Evolutionary conservation across 2,888 invertebrate genomes (phyloP).

Genomic region (Patella ulyssiponensis): DNA sequence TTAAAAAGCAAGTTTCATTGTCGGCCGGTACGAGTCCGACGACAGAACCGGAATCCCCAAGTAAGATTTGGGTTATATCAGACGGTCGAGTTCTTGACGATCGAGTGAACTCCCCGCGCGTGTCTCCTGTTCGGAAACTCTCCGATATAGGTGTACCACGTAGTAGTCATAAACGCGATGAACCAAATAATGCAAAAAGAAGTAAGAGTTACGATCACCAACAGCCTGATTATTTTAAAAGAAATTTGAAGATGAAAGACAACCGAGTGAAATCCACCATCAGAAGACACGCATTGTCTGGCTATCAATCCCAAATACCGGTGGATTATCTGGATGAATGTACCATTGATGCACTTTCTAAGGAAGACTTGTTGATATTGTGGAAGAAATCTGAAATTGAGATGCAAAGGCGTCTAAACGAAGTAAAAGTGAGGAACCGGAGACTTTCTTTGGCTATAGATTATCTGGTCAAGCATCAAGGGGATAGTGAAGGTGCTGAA

Average conservation of each 20-base stretch:
- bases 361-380: slow-evolving; percentile 82
- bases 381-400: slow-evolving; percentile 86
- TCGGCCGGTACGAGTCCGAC: slow-evolving; percentile 22
- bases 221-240: slow-evolving; percentile 41
- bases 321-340: slow-evolving; percentile 51
- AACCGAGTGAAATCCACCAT: slow-evolving; percentile 60
- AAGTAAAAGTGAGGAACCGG: slow-evolving; percentile 79
- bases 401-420: slow-evolving; percentile 80
- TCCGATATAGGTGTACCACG: slow-evolving; percentile 28
- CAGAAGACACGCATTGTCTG: slow-evolving; percentile 56
- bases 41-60: slow-evolving; percentile 26
- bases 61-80: slow-evolving; percentile 28
- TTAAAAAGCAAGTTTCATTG: not conserved
- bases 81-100: slow-evolving; percentile 9
- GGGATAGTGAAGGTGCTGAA: slow-evolving; percentile 21
- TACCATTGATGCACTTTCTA: slow-evolving; percentile 76
- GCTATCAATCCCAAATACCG: slow-evolving; percentile 44
- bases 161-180: not conserved
- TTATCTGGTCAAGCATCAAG: slow-evolving; percentile 33
- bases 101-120: not conserved
- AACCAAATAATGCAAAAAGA: slow-evolving; percentile 17
- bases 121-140: slow-evolving; percentile 15
- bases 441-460: slow-evolving; percentile 40
- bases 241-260: slow-evolving; percentile 47
- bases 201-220: slow-evolving; percentile 31